Evolutionary conservation across 2,888 invertebrate genomes (phyloP).

Genomic region (Amphipyra tragopoginis): DNA sequence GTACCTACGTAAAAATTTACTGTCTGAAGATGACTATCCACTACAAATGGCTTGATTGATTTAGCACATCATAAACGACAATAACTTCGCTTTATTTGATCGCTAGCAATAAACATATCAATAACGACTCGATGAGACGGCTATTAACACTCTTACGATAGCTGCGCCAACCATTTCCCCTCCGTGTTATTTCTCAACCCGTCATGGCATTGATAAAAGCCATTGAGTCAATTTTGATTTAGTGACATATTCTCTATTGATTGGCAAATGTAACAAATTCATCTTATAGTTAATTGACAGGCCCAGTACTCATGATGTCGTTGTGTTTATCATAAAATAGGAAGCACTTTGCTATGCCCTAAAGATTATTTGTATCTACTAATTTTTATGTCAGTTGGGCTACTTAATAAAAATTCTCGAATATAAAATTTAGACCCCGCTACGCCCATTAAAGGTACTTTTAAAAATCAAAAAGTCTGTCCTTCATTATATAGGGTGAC

Average conservation of each 20-base stretch:
- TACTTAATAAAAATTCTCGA: too few species aligned
- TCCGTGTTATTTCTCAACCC: slow-evolving; percentile 25
- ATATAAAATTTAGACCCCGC: too few species aligned
- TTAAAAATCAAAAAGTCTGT: too few species aligned
- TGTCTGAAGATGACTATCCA: background rate
- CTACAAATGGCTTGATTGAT: slow-evolving; percentile 28
- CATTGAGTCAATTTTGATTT: slow-evolving; percentile 45
- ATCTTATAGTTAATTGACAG: too few species aligned
- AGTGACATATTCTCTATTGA: slow-evolving; percentile 20
- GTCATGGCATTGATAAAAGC: slow-evolving; percentile 28
- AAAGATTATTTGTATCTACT: too few species aligned
- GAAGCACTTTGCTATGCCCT: too few species aligned
- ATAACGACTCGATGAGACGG: slow-evolving; percentile 54
- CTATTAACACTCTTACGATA: slow-evolving; percentile 47
- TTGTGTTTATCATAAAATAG: too few species aligned
- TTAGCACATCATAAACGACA: slow-evolving; percentile 22
- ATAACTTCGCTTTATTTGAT: slow-evolving; percentile 47
- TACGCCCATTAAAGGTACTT: too few species aligned
- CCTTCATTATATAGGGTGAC: too few species aligned
- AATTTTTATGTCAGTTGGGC: too few species aligned
- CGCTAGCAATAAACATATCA: slow-evolving; percentile 63
- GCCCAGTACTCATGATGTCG: too few species aligned
- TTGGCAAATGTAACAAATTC: slow-evolving; percentile 4
- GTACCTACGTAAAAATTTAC: too few species aligned
- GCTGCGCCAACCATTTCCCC: slow-evolving; percentile 30